phyloP scores from a whole-genome alignment of 1,140 invertebrate species.

The Orchestia grillus region DNA sequence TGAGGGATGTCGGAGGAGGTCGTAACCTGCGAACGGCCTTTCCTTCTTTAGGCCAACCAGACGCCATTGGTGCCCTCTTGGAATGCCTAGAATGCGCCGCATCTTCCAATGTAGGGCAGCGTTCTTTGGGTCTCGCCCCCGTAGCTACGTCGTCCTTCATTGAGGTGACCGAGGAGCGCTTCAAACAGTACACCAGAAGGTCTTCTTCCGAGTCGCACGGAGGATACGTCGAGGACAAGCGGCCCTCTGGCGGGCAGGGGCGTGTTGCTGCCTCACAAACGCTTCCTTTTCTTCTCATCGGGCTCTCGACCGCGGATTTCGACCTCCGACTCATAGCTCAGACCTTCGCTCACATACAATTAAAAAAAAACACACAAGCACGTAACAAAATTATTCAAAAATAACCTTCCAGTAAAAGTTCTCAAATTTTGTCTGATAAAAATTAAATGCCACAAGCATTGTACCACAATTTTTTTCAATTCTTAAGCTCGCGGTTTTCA shows the following conservation, averaged over 20 bases:
- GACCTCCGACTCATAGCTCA: neutral
- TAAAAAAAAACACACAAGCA: neutral
- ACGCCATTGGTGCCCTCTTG: neutral
- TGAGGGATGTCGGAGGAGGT: neutral
- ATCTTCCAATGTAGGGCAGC: neutral
- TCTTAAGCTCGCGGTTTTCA: neutral
- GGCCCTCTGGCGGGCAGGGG: neutral
- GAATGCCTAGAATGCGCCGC: neutral
- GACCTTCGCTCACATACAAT: neutral
- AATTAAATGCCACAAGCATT: neutral
- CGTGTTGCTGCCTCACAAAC: neutral
- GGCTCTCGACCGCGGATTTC: neutral
- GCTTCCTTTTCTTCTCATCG: neutral
- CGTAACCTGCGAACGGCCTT: neutral
- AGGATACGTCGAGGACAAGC: neutral
- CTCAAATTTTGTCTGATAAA: neutral
- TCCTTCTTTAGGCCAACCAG: neutral
- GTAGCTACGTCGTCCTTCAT: conserved; percentile 11
- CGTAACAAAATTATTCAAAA: neutral
- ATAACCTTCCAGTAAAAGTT: neutral
- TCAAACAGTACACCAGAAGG: conserved; percentile 12
- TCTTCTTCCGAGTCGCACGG: conserved; percentile 21
- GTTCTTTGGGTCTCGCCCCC: neutral
- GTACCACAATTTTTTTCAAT: neutral
- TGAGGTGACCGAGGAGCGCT: conserved; percentile 11